Conservation (phyloP, 2,797 vertebrate genomes). For the Serranus cabrilla region DNA sequence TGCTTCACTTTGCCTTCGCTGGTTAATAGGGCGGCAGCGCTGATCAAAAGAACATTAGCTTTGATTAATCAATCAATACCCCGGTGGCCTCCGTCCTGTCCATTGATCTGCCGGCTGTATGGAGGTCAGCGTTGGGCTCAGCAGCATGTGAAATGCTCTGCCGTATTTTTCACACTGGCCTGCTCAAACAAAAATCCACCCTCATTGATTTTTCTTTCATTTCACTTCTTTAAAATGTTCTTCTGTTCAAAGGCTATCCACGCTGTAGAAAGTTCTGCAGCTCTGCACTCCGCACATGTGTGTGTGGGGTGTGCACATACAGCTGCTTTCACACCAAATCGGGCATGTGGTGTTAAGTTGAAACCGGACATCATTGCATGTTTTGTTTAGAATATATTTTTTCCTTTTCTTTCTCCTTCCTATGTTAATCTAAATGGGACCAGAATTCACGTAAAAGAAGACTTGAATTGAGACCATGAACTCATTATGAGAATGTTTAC, state of each 20-base stretch:
- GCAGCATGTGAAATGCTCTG: constrained; percentile 62
- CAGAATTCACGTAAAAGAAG: too few relatives aligned
- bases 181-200: constrained; percentile 52
- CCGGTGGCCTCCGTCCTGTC: constrained; percentile 69
- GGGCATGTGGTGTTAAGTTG: too few relatives aligned
- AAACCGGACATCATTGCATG: too few relatives aligned
- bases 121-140: constrained; percentile 67
- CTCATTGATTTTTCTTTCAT: constrained; percentile 65
- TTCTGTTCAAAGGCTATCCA: constrained; percentile 18
- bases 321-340: too few relatives aligned
- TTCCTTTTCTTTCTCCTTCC: too few relatives aligned
- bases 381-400: too few relatives aligned
- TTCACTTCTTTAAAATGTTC: constrained; percentile 38
- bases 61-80: constrained; percentile 84
- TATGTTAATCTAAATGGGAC: too few relatives aligned
- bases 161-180: constrained; percentile 65
- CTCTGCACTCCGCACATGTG: not conserved
- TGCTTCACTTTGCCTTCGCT: constrained; percentile 51
- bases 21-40: constrained; percentile 70
- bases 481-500: too few relatives aligned
- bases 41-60: constrained; percentile 83
- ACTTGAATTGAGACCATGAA: too few relatives aligned
- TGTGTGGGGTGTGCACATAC: not conserved
- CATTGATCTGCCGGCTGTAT: constrained; percentile 68
- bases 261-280: constrained; percentile 13